Base-by-base conservation (phyloP, 2,113 vertebrate genomes). In the Lepus timidus region DNA sequence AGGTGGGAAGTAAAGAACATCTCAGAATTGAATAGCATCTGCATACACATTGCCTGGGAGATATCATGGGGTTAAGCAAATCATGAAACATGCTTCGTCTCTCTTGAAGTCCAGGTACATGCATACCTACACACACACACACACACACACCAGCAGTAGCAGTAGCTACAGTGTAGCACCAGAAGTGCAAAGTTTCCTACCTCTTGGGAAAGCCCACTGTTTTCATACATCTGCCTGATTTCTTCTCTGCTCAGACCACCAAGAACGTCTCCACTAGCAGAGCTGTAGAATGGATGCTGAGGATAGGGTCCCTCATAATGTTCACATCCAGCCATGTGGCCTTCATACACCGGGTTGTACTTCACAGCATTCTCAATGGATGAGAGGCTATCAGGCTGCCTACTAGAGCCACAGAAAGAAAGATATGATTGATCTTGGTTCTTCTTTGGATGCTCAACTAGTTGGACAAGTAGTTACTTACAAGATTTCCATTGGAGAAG, bases 241-340 rank as follows among this genome's bases (percentile, higher is more conserved):
- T 99, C 99, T 95, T 99, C 99, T 81, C 99, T 99, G 98, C 99
- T 99, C 98, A 99, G 99, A 96, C 99, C 99, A 16, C 99, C 98
- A 97, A 99, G 99, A 95, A 98, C 98, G 96, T 99, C 99, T 7
- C 98, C 98, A 17, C 99, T 99, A 96, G 98, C 98, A 16, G 99
- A 99, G 96, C 99, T 99, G 96, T 98, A 98, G 88, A 98, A 97
- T 0, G 99, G 98, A 16, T 97, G 97, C 76, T 98, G 99, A 4
- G 99, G 98, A 89, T 98, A 99, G 55, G 98, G 98, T 36, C 98
- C 98, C 97, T 98, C 99, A 93, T 98, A 99, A 89, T 99, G 99
- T 96, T 98, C 99, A 70, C 99, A 98, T 89, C 98, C 98, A 1
- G 98, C 98, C 44, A 98, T 98, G 44, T 99, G 99, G 52, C 99